Base-by-base conservation (phyloP, 2,113 vertebrate genomes). In the Otolemur garnettii region DNA sequence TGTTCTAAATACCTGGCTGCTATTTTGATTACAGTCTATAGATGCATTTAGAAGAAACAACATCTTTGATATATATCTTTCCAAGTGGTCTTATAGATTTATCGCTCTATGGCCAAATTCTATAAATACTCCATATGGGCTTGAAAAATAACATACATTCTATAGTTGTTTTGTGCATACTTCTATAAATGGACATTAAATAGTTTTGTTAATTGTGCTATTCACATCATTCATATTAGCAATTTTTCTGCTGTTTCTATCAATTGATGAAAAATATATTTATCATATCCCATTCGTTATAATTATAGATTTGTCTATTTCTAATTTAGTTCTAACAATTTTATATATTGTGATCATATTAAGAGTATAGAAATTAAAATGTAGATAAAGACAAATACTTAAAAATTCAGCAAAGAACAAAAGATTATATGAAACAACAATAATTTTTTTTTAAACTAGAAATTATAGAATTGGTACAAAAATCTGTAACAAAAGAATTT, bases 401-500 rank as follows among this genome's bases (percentile, higher is more conserved):
- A n/a, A 8, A 72, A 89, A 59, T n/a, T 79, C 13, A 35, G 35
- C 60, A 83, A 64, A 60, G n/a, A 74, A 53, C 30, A 50, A 1
- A 30, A 94, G 13, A 74, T 33, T 87, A 8, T 33, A 86, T 72
- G 87, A 64, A 26, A 26, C 35, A 19, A 77, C 14, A 81, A 86
- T 5, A 96, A 12, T 82, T 62, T 85, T 84, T 2, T 2, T 4
- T 30, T 77, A 38, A 82, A 19, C n/a, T 82, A 45, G 33, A 85
- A 91, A 42, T 55, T 87, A 21, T 90, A 87, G 59, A 89, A 90
- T n/a, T 90, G 18, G 66, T 78, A 38, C 81, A n/a, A 50, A 81
- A 60, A 79, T 5, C 53, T 72, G 38, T 71, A 87, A 57, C 77
- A 66, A 93, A 96, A 75, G 38, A 96, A 91, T 77, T 93, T 60